phyloP scores from a whole-genome alignment of 2,113 vertebrate genomes.

The Rhinichthys klamathensis region DNA sequence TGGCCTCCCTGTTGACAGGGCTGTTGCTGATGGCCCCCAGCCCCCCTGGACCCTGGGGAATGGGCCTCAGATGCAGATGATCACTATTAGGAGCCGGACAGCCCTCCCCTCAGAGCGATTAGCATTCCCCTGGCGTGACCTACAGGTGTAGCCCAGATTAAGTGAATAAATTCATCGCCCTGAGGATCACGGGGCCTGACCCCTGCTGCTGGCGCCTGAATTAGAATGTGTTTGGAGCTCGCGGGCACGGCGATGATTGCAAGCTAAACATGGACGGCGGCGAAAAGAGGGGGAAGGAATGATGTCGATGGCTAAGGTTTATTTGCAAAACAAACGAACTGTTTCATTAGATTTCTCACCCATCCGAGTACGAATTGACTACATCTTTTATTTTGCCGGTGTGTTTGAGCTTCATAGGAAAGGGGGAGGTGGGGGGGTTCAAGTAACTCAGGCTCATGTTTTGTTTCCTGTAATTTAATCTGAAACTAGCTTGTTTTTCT shows the following conservation, averaged over 20 bases:
- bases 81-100: constrained; percentile 74
- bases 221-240: constrained; percentile 55
- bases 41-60: constrained; percentile 64
- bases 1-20: constrained; percentile 59
- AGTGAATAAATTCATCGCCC: constrained; percentile 76
- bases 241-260: constrained; percentile 47
- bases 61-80: constrained; percentile 81
- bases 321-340: constrained; percentile 43
- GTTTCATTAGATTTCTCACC: constrained; percentile 31
- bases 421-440: constrained; percentile 43
- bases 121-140: constrained; percentile 75
- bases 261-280: constrained; percentile 47
- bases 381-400: constrained; percentile 39
- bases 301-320: constrained; percentile 43
- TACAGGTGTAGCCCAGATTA: constrained; percentile 82
- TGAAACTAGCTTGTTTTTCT: constrained; percentile 75
- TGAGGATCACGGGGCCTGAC: constrained; percentile 68
- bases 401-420: not conserved
- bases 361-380: constrained; percentile 7
- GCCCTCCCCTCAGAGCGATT: constrained; percentile 70
- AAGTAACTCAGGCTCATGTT: constrained; percentile 69
- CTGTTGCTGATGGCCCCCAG: constrained; percentile 56
- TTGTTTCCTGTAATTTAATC: constrained; percentile 74
- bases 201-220: constrained; percentile 57
- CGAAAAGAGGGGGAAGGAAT: constrained; percentile 24